Evolutionary conservation across 1,140 invertebrate genomes (phyloP).

Genomic region (Atta texana): DNA sequence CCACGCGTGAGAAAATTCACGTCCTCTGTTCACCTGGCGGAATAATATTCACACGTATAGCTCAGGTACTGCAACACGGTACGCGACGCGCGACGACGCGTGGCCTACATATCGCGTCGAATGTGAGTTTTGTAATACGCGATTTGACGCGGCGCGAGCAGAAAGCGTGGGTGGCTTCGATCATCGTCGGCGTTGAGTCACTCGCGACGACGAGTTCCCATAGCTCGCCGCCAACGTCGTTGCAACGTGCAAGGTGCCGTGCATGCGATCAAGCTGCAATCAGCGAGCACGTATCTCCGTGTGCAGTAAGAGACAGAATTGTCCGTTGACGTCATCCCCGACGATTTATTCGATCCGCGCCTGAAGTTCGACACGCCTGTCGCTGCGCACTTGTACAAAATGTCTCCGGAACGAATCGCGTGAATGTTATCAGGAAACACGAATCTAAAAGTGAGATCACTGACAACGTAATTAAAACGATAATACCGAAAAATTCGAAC

Average conservation of each 20-base stretch:
- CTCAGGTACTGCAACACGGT: not conserved
- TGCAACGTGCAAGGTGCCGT: conserved; percentile 69
- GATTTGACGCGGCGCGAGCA: conserved; percentile 52
- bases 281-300: conserved; percentile 60
- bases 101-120: conserved; percentile 48
- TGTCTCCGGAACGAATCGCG: not conserved
- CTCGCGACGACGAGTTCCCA: conserved; percentile 46
- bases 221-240: conserved; percentile 29
- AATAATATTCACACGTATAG: conserved; percentile 32
- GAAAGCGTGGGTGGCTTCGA: conserved; percentile 64
- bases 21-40: conserved; percentile 1
- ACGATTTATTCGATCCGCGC: conserved; percentile 71
- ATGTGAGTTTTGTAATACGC: conserved; percentile 48
- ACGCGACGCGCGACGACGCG: not conserved
- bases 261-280: conserved; percentile 63
- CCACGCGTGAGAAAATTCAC: conserved; percentile 36
- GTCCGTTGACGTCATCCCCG: conserved; percentile 73
- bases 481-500: not conserved
- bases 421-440: not conserved
- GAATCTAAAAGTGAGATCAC: not conserved
- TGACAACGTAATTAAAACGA: conserved; percentile 19
- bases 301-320: conserved; percentile 65
- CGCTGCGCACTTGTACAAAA: not conserved
- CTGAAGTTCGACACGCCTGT: conserved; percentile 67
- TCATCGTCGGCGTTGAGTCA: conserved; percentile 69